Conservation (phyloP, 2,797 vertebrate species). For the Mallotus villosus region DNA sequence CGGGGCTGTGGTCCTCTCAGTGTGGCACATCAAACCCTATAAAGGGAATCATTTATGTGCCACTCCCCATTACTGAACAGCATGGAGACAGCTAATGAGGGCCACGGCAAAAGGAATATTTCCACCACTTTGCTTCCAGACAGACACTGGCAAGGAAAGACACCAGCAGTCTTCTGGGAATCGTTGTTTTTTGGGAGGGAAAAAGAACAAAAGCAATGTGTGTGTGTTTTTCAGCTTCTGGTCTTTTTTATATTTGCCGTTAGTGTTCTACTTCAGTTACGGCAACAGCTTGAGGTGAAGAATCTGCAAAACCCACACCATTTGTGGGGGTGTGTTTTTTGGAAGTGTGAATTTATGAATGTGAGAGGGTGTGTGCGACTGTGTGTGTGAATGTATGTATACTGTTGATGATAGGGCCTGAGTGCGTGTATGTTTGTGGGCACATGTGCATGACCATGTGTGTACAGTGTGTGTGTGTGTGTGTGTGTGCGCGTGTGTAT, state of each 20-base stretch:
- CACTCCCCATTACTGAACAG: slow-evolving; percentile 85
- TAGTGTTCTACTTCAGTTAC: slow-evolving; percentile 66
- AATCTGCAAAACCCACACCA: slow-evolving; percentile 78
- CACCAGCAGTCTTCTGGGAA: slow-evolving; percentile 75
- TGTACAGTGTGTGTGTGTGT: slow-evolving; percentile 17
- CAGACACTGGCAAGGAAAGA: slow-evolving; percentile 74
- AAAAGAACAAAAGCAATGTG: slow-evolving; percentile 70
- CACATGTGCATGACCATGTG: slow-evolving; percentile 11
- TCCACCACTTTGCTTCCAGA: slow-evolving; percentile 78
- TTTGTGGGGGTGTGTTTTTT: slow-evolving; percentile 46
- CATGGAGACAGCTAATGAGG: slow-evolving; percentile 88
- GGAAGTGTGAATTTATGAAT: slow-evolving; percentile 48
- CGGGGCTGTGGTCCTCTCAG: slow-evolving; percentile 78
- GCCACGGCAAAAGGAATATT: slow-evolving; percentile 81
- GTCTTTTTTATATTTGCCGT: slow-evolving; percentile 55
- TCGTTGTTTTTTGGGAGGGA: slow-evolving; percentile 72
- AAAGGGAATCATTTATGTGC: slow-evolving; percentile 91
- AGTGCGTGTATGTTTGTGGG: background rate
- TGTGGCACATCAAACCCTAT: slow-evolving; percentile 87
- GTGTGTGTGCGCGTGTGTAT: slow-evolving; percentile 40
- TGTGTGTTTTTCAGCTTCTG: slow-evolving; percentile 61
- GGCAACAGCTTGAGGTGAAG: slow-evolving; percentile 79
- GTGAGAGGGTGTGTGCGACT: slow-evolving; percentile 24
- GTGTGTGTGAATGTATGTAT: slow-evolving; percentile 47
- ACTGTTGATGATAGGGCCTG: background rate